Evolutionary conservation across 2,797 vertebrate species (phyloP), one percentile per base, ranked within the genome.

Genomic region (Rhynchotus rufescens): DNA sequence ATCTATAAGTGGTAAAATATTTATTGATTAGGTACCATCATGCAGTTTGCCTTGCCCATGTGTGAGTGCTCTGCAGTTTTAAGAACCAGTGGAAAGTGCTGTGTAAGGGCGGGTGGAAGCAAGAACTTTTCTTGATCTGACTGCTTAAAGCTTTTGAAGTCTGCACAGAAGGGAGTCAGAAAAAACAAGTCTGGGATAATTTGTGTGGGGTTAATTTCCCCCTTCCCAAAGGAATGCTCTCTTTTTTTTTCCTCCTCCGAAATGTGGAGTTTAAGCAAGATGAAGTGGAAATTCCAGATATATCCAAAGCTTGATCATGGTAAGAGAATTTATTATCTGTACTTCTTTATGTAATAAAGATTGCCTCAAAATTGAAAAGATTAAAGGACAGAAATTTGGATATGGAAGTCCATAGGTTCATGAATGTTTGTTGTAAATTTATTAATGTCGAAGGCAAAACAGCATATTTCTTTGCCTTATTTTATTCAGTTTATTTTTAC

Each of bases 21-120:
- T 19, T 96, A 91, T 94, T 88, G 95, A 96, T 95, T 81, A 76
- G 66, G 15, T 80, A 93, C 80, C 71, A 62, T 91, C 72, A 86
- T 89, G 90, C 78, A 79, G n/a, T 61, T 93, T 92, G 86, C 91
- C 92, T 96, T 3, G 7, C 92, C 76, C 61, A 15, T 86, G 78
- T 90, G 68, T 26, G 15, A 84, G 76, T 80, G 86, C 78, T 88
- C 84, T 89, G 90, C 94, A 91, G 69, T 93, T 96, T 88, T 89
- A 89, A 92, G 76, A 89, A 91, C n/a, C 54, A 54, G 34, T 40
- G 28, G n/a, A 85, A 96, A 94, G 52, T 89, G 88, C 90, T 93
- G 78, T 66, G 88, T 88, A 95, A 96, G 86, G 85, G 57, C 34
- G 42, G 91, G 69, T 90, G 51, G 64, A 94, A 86, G 74, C 0